phyloP scores from a whole-genome alignment of 2,113 vertebrate genomes.

The Ammodytes dubius region DNA sequence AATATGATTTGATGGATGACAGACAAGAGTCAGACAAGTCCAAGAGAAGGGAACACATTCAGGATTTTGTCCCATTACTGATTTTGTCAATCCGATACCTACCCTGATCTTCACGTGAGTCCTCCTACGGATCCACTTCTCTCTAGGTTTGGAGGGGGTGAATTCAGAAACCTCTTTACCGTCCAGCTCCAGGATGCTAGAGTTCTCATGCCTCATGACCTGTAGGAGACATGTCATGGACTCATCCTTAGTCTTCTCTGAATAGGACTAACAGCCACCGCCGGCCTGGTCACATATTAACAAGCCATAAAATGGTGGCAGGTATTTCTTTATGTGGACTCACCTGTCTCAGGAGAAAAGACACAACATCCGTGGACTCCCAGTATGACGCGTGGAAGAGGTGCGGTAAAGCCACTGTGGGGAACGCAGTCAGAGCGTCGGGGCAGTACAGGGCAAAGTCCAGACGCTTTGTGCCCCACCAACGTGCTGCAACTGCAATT shows the following conservation, averaged over 20 bases:
- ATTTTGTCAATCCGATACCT: conserved; percentile 31
- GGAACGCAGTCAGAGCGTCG: conserved; percentile 93
- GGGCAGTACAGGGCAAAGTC: conserved; percentile 98
- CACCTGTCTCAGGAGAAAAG: conserved; percentile 91
- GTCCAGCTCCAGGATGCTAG: conserved; percentile 93
- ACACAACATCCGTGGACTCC: conserved; percentile 96
- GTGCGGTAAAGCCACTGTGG: conserved; percentile 93
- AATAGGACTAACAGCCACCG: background rate
- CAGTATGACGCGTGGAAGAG: conserved; percentile 98
- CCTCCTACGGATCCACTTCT: conserved; percentile 96
- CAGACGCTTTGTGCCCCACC: conserved; percentile 97
- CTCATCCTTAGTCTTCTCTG: background rate
- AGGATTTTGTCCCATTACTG: background rate
- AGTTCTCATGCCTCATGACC: conserved; percentile 96
- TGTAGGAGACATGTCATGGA: conserved; percentile 62
- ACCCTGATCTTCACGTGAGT: conserved; percentile 96
- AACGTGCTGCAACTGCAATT: conserved; percentile 91
- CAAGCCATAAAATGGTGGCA: background rate
- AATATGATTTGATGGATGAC: background rate
- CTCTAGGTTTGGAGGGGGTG: conserved; percentile 93
- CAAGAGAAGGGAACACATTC: background rate
- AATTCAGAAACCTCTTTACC: conserved; percentile 96
- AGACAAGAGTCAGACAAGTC: background rate
- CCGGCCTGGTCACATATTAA: background rate
- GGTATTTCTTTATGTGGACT: conserved; percentile 1